Evolutionary conservation across 2,113 vertebrate genomes (phyloP).

Genomic region (Oreochromis tanganicae): DNA sequence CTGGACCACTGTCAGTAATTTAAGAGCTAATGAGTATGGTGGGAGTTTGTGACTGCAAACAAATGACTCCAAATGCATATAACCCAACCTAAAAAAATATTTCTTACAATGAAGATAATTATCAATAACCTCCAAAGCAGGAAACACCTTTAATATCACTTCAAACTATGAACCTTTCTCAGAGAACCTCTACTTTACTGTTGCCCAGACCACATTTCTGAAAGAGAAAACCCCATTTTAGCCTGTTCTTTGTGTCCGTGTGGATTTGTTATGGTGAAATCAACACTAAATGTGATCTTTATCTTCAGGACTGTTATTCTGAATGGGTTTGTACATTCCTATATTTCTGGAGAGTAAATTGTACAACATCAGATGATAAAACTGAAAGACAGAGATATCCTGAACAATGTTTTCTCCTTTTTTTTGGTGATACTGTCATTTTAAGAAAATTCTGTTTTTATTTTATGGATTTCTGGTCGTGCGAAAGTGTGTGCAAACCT

Average conservation of each 20-base stretch:
- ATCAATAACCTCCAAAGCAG: not conserved
- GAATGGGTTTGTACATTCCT: accelerated
- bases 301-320: not conserved
- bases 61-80: not conserved
- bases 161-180: not conserved
- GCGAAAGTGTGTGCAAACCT: not conserved
- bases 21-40: slow-evolving; percentile 1
- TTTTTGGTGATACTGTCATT: not conserved
- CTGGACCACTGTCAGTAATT: slow-evolving; percentile 44
- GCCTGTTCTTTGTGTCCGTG: not conserved
- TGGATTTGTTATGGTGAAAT: not conserved
- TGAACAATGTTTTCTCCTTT: not conserved
- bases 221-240: not conserved
- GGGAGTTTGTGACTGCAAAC: not conserved
- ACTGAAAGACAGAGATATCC: not conserved
- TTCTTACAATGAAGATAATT: not conserved
- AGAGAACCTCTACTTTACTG: not conserved
- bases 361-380: not conserved
- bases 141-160: not conserved
- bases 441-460: not conserved
- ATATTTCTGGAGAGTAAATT: not conserved
- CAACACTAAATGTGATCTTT: slow-evolving; percentile 1
- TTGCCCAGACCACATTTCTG: not conserved
- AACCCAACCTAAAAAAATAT: not conserved
- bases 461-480: not conserved